These are phyloP conservation scores for Plutomurus gul DNA, from an alignment of 1,140 invertebrate species.

Conservation along the genomic window DNA sequence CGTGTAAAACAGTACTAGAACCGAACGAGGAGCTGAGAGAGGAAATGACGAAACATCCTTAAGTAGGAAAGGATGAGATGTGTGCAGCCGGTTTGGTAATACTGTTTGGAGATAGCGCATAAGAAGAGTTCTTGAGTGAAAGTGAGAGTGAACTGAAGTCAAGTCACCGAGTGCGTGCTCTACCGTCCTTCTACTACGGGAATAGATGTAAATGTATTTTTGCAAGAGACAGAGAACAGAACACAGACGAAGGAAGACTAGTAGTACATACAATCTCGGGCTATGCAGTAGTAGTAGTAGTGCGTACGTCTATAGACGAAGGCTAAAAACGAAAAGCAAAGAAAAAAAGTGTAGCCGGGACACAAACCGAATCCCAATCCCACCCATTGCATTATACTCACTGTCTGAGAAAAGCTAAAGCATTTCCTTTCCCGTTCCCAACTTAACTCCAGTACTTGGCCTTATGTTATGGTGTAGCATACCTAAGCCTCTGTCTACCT, in stretches of 20 bases:
- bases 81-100: background rate
- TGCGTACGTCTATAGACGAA: background rate
- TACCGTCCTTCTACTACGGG: background rate
- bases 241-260: background rate
- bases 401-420: background rate
- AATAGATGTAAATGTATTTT: slow-evolving; percentile 26
- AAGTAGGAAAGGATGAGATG: background rate
- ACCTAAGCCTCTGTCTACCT: background rate
- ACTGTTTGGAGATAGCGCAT: background rate
- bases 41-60: background rate
- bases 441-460: background rate
- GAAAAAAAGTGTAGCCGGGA: background rate
- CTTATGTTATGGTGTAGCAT: background rate
- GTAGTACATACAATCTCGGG: background rate
- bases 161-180: background rate
- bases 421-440: background rate
- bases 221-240: background rate
- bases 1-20: too few species aligned
- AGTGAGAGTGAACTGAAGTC: slow-evolving; percentile 8
- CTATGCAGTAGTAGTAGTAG: background rate
- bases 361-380: slow-evolving; percentile 2
- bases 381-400: slow-evolving; percentile 10
- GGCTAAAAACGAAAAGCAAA: background rate
- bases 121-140: background rate
- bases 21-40: too few species aligned